Conservation (phyloP, 2,113 vertebrate genomes). For the Toxotes jaculatrix region DNA sequence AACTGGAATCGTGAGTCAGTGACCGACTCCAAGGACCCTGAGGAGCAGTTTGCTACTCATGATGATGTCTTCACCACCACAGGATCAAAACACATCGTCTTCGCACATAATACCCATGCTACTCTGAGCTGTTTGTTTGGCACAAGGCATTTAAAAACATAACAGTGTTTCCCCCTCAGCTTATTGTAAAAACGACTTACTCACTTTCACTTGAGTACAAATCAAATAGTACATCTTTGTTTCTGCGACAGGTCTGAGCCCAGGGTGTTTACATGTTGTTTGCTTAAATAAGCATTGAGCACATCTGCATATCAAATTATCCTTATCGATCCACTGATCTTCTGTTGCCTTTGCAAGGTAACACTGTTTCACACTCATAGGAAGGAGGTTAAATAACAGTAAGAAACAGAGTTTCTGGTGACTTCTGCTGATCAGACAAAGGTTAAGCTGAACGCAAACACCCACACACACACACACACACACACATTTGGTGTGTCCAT, state of each 20-base stretch:
- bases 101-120: background rate
- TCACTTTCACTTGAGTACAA: background rate
- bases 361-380: background rate
- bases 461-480: background rate
- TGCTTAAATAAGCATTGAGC: background rate
- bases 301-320: constrained; percentile 11
- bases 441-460: background rate
- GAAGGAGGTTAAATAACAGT: background rate
- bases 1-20: constrained; percentile 24
- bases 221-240: constrained; percentile 13
- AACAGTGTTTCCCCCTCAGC: background rate
- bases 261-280: background rate
- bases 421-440: background rate
- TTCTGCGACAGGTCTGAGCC: background rate
- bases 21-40: background rate
- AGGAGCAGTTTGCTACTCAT: constrained; percentile 21
- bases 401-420: background rate
- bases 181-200: constrained; percentile 12
- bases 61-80: constrained; percentile 1
- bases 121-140: constrained; percentile 21
- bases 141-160: background rate
- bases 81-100: constrained; percentile 20
- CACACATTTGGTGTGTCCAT: background rate
- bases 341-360: constrained; percentile 1
- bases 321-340: background rate